Evolutionary conservation across 2,797 vertebrate genomes (phyloP), one percentile per base, ranked within the genome.

Genomic region (Xyrichtys novacula): DNA sequence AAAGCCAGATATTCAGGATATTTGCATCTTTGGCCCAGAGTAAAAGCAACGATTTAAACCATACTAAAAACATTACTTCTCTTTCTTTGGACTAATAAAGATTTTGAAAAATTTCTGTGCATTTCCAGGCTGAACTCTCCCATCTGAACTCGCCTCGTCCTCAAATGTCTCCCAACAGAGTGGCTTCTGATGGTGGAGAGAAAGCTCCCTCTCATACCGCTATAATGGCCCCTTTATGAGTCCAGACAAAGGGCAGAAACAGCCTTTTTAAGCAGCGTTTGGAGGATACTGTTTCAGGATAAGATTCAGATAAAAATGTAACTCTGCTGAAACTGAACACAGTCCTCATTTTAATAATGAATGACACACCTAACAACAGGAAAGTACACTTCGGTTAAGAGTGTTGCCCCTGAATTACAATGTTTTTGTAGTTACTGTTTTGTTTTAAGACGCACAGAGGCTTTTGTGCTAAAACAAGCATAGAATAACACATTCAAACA

Each of bases 181-280:
- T 12, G 57, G 19, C 43, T 48, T 80, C 31, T 58, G 54, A 52
- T 52, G 34, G 52, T 34, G 22, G 40, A 61, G 26, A 83, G 62
- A 83, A 68, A 59, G 48, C 53, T 42, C 43, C 19, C 31, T 52
- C 54, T 54, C 53, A 71, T 54, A 32, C 22, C 38, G 23, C 25
- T 29, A 80, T 81, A 57, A 81, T 65, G 43, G 38, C 20, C 43
- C 34, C 49, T 69, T 75, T 16, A 64, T 56, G 25, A 52, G 29
- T 56, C 29, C 31, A 55, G 60, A 81, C 72, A 80, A 68, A 73
- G 60, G 59, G 42, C 31, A 80, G 29, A 73, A 76, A 67, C 9
- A 14, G 3, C 15, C 49, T 12, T 22, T 59, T 68, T 43, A 63
- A n/a, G 53, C 47, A 31, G 39, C 69, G 58, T 79, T 69, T 72